Conservation (phyloP, 2,888 invertebrate genomes). For the Hydroisotoma schaefferi region DNA sequence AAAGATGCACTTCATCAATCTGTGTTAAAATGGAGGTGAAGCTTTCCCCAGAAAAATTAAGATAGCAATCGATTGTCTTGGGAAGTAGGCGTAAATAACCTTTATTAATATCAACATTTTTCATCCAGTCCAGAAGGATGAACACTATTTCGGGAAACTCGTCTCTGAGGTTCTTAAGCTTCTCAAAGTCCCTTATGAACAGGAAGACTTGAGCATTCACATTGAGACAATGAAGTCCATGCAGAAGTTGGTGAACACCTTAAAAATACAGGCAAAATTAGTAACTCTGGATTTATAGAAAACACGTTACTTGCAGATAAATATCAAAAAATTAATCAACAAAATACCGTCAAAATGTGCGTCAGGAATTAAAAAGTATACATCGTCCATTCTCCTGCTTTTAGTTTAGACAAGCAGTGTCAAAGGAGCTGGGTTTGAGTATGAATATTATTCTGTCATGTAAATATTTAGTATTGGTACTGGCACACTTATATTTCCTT, state of each 20-base stretch:
- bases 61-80: conserved; percentile 11
- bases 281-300: conserved; percentile 6
- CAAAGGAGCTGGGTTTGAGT: no score
- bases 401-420: no score
- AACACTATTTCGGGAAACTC: conserved; percentile 13
- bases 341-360: background rate
- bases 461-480: no score
- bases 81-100: conserved; percentile 13
- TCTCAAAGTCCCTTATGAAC: conserved; percentile 14
- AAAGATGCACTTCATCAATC: background rate
- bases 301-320: no score
- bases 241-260: conserved; percentile 17
- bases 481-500: no score
- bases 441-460: no score
- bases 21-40: background rate
- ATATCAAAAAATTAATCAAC: no score
- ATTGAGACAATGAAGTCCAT: background rate
- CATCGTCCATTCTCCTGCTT: conserved; percentile 12
- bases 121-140: conserved; percentile 17
- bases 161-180: background rate
- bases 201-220: conserved; percentile 7
- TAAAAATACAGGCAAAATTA: background rate
- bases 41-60: conserved; percentile 17
- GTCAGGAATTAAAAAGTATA: conserved; percentile 5
- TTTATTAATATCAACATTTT: conserved; percentile 4